Conservation (phyloP, 2,888 invertebrate species). For the Lasioglossum pauxillum region DNA sequence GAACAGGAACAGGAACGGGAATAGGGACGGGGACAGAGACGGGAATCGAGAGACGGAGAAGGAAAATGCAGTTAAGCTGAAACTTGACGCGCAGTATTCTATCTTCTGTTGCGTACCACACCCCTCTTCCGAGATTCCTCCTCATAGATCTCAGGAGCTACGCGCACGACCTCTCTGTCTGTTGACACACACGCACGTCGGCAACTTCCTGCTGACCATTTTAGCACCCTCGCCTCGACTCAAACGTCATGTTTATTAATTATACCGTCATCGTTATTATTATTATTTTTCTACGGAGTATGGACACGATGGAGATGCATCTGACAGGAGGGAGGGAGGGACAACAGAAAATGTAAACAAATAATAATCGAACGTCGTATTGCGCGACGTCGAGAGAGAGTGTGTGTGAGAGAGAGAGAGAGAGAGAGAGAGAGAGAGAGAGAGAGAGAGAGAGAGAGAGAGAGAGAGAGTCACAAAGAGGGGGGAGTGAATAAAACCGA, state of each 20-base stretch:
- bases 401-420: neutral
- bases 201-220: neutral
- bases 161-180: neutral
- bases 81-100: conserved; percentile 20
- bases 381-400: too few species aligned
- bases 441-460: neutral
- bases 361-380: neutral
- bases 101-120: conserved; percentile 57
- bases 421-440: neutral
- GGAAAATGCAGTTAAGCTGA: neutral
- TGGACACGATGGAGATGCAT: neutral
- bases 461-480: neutral
- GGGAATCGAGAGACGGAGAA: conserved; percentile 1
- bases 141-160: neutral
- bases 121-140: conserved; percentile 46
- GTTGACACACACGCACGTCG: neutral
- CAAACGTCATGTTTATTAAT: neutral
- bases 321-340: neutral
- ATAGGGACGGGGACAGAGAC: too few species aligned
- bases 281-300: neutral
- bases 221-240: neutral
- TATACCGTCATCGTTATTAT: neutral
- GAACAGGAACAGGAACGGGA: neutral
- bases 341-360: neutral
- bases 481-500: neutral